Evolutionary conservation across 1,140 invertebrate genomes (phyloP), one percentile per base, ranked within the genome.

Genomic region (Apis cerana): DNA sequence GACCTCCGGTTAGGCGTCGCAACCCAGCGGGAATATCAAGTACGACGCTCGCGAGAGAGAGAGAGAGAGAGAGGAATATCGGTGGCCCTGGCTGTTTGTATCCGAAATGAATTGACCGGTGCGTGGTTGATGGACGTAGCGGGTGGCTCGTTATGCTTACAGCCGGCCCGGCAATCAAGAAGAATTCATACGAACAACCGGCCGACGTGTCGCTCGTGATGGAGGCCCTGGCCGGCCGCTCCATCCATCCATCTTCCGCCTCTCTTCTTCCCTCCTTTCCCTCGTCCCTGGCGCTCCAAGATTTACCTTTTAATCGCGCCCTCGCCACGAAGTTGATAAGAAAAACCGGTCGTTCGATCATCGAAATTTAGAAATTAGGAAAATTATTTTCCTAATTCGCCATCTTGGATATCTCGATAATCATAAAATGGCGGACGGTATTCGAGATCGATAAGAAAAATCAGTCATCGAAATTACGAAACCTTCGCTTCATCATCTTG

Each of bases 151-250:
- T 92, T 93, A 92, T 92, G 88, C 89, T 88, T 85, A 84, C 88
- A 90, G 86, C 87, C 85, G 85, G 87, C 84, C 82, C 71, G 67
- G 91, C 91, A 93, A 94, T 94, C 93, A 93, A 90, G 88, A 90
- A 86, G 88, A 90, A 94, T 93, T 93, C 92, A 93, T 92, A 91
- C 85, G 89, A 89, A 90, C 85, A 89, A 90, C 85, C 91, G 91
- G 88, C 91, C 91, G 91, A 93, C 92, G 93, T 93, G 93, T 94
- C 93, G 93, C 92, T 94, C 92, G 89, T 93, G 93, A 94, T 93
- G 92, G 91, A 92, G 90, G 80, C 90, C 89, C 90, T 83, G 85
- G 89, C 89, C 86, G 88, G 88, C 90, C 86, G 82, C 65, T 88
- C 33, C 33, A 33, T 33, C 33, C 89, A 93, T 93, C 92, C 90